These are phyloP conservation scores for Nanorana parkeri DNA, from an alignment of 2,113 vertebrate genomes.

Conservation along the genomic window DNA sequence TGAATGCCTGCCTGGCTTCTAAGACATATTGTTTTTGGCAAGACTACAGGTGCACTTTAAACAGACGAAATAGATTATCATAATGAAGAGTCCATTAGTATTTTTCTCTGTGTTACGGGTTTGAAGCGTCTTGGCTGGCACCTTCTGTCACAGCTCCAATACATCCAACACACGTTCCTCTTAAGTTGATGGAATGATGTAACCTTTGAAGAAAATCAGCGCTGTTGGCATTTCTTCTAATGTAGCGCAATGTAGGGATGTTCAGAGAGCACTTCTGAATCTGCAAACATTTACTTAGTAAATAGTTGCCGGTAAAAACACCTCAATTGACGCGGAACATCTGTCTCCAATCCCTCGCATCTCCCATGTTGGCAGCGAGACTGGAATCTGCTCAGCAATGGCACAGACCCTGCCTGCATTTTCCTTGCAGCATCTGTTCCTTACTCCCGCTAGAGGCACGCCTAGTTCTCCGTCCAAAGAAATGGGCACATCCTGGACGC, in stretches of 20 bases:
- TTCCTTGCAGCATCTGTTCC: slow-evolving; percentile 41
- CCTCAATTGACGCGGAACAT: slow-evolving; percentile 47
- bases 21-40: no score
- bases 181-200: slow-evolving; percentile 8
- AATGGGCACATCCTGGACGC: slow-evolving; percentile 19
- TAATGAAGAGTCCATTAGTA: no score
- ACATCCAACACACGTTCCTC: background rate
- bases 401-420: background rate
- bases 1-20: no score
- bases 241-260: slow-evolving; percentile 6
- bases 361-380: slow-evolving; percentile 24
- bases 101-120: no score
- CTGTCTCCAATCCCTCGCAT: slow-evolving; percentile 34
- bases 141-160: no score
- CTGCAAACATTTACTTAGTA: slow-evolving; percentile 55
- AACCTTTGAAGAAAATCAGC: slow-evolving; percentile 15
- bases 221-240: slow-evolving; percentile 36
- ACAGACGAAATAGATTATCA: no score
- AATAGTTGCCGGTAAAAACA: slow-evolving; percentile 46
- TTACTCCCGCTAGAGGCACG: background rate
- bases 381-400: background rate
- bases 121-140: no score
- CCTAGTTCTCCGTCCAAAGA: slow-evolving; percentile 35
- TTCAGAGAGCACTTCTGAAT: slow-evolving; percentile 31
- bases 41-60: no score